Conservation (phyloP, 2,888 invertebrate species). For the Erannis defoliaria region DNA sequence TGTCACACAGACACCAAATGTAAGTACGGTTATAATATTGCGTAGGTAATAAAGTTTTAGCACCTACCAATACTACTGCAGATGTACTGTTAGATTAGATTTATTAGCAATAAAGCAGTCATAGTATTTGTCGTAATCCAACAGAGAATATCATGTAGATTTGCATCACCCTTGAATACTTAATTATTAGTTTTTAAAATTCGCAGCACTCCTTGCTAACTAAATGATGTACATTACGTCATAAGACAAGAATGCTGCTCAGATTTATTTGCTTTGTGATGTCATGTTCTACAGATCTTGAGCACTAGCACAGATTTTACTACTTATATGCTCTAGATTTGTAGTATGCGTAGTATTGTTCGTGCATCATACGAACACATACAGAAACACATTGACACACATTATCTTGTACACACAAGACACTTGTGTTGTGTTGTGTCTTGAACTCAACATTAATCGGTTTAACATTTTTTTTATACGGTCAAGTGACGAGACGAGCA, state of each 20-base stretch:
- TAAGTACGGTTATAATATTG: constrained; percentile 27
- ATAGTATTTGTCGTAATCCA: constrained; percentile 22
- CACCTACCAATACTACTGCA: constrained; percentile 17
- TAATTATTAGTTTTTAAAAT: constrained; percentile 43
- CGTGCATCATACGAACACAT: neutral
- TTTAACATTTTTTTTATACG: too few relatives aligned
- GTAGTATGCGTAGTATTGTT: neutral
- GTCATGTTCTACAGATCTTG: constrained; percentile 50
- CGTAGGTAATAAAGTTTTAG: constrained; percentile 17
- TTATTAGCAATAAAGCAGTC: constrained; percentile 5
- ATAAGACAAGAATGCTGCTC: constrained; percentile 51
- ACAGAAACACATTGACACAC: too few relatives aligned
- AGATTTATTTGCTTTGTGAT: constrained; percentile 58
- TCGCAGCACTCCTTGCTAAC: constrained; percentile 39
- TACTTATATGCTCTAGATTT: constrained; percentile 6
- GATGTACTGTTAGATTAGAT: neutral
- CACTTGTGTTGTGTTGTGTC: too few relatives aligned
- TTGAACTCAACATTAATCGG: too few relatives aligned
- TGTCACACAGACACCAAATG: too few relatives aligned
- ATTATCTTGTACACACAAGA: too few relatives aligned
- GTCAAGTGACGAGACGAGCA: too few relatives aligned
- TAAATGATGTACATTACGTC: constrained; percentile 48
- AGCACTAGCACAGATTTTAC: neutral
- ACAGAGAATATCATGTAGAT: constrained; percentile 9
- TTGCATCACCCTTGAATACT: constrained; percentile 44